Evolutionary conservation across 2,113 vertebrate genomes (phyloP).

Genomic region (Pontoporia blainvillei): DNA sequence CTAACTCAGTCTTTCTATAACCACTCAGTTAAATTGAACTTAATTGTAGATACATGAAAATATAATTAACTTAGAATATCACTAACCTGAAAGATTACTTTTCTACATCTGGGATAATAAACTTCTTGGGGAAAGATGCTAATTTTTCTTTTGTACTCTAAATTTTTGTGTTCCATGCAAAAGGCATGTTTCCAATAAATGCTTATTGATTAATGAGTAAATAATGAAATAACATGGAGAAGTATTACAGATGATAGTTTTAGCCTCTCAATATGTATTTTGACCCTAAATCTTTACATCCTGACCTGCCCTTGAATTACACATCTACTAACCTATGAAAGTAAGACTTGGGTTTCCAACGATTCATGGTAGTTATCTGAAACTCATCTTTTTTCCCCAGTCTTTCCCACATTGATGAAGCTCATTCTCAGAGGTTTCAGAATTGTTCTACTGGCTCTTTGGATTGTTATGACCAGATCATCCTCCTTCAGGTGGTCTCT

Average conservation of each 20-base stretch:
- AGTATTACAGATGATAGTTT: not conserved
- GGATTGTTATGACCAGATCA: not conserved
- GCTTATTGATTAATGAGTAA: not conserved
- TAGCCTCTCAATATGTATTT: not conserved
- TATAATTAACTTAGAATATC: not conserved
- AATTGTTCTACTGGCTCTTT: not conserved
- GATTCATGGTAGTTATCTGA: not conserved
- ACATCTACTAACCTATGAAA: not conserved
- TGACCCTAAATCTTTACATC: not conserved
- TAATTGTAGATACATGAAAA: not conserved
- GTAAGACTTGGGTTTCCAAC: not conserved
- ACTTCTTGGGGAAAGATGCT: not conserved
- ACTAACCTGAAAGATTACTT: not conserved
- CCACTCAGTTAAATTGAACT: not conserved
- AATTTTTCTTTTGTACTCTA: not conserved
- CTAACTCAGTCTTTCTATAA: not conserved
- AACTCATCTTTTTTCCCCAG: not conserved
- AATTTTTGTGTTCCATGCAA: not conserved
- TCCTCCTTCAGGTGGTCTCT: not conserved
- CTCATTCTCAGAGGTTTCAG: not conserved
- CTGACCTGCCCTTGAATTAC: not conserved
- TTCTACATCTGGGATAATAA: not conserved
- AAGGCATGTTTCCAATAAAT: not conserved
- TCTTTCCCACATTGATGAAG: not conserved
- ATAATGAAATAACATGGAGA: not conserved